Percentiles rank a stretch among this genome's conserved stretches.
These are phyloP conservation scores for Pyxicephalus adspersus DNA, from an alignment of 2,113 vertebrate genomes.

Conservation along the genomic window DNA sequence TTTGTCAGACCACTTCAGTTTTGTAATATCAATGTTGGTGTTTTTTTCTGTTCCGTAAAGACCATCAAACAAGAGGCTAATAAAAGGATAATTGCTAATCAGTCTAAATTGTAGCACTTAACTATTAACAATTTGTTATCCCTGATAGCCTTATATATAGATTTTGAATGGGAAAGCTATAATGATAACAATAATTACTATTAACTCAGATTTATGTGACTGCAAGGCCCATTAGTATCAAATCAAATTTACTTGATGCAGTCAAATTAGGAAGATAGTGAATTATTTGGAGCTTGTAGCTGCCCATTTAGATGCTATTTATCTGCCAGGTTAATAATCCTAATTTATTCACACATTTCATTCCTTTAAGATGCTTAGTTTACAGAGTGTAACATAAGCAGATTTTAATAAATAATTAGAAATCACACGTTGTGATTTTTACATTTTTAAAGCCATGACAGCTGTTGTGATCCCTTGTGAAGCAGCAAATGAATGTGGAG, in stretches of 20 bases:
- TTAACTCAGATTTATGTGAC: constrained; percentile 32
- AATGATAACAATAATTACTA: constrained; percentile 27
- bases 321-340: background rate
- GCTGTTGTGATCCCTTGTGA: no score
- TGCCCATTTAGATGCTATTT: constrained; percentile 17
- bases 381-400: no score
- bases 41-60: constrained; percentile 13
- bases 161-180: constrained; percentile 36
- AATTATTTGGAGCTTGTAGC: constrained; percentile 7
- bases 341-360: no score
- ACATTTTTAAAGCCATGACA: no score
- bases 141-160: constrained; percentile 43
- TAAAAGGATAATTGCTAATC: constrained; percentile 42
- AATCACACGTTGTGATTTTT: no score
- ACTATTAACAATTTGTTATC: constrained; percentile 39
- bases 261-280: constrained; percentile 24
- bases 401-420: no score
- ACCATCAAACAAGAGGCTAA: constrained; percentile 37
- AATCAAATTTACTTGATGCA: constrained; percentile 27
- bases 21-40: background rate
- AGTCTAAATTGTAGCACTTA: constrained; percentile 9
- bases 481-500: no score
- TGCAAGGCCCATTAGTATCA: constrained; percentile 10
- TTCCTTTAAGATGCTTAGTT: no score
- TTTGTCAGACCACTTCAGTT: background rate